phyloP scores from a whole-genome alignment of 2,113 vertebrate species.

The Nettapus auritus region DNA sequence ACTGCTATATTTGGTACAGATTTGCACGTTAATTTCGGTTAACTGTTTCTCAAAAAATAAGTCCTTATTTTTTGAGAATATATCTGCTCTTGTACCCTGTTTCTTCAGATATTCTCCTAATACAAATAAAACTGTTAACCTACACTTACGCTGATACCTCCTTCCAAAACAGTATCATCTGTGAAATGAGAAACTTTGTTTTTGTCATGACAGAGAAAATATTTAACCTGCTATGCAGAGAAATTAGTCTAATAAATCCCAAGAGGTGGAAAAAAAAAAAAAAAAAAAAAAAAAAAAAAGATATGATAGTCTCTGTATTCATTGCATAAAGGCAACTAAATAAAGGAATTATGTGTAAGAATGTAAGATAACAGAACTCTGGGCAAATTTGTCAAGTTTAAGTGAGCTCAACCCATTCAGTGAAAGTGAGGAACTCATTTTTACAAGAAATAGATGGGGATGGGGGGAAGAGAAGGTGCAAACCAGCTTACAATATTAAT shows the following conservation, averaged over 20 bases:
- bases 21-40: neutral
- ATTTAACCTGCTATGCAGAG: neutral
- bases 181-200: neutral
- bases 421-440: neutral
- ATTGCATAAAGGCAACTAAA: neutral
- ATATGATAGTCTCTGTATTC: neutral
- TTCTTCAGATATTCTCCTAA: neutral
- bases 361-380: neutral
- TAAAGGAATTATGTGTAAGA: neutral
- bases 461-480: neutral
- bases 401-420: neutral
- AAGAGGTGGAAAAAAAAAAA: neutral
- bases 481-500: neutral
- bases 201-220: neutral
- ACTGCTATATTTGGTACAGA: neutral
- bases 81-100: neutral
- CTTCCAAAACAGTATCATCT: neutral
- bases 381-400: neutral
- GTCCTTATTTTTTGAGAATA: neutral
- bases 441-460: neutral
- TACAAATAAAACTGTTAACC: neutral
- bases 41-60: neutral
- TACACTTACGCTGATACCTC: neutral
- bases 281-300: neutral
- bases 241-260: neutral